Evolutionary conservation across 2,888 invertebrate genomes (phyloP).

Genomic region (Lottia scabra): DNA sequence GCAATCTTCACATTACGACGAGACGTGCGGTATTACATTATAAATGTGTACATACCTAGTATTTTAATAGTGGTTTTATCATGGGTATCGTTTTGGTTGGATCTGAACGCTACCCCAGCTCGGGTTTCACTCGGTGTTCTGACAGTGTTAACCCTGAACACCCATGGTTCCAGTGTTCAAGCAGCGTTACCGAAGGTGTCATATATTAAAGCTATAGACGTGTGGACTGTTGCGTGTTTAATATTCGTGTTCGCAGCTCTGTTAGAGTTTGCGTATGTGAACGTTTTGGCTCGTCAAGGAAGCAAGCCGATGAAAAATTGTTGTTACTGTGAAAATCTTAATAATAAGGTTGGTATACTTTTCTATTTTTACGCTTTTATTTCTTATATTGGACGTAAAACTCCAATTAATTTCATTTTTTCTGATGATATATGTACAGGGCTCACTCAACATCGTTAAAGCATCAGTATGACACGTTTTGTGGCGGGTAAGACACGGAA

Average conservation of each 20-base stretch:
- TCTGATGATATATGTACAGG: no score
- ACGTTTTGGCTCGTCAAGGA: slow-evolving; percentile 34
- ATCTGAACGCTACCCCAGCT: slow-evolving; percentile 85
- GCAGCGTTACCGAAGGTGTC: slow-evolving; percentile 90
- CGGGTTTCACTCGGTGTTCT: slow-evolving; percentile 88
- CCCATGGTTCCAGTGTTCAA: slow-evolving; percentile 92
- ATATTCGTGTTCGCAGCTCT: slow-evolving; percentile 37
- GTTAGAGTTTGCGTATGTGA: slow-evolving; percentile 40
- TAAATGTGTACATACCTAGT: slow-evolving; percentile 92
- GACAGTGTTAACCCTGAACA: slow-evolving; percentile 80
- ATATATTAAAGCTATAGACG: slow-evolving; percentile 90
- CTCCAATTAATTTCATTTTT: no score
- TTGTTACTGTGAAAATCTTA: no score
- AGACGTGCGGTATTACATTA: slow-evolving; percentile 88
- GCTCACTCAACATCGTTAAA: no score
- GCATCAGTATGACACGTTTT: no score
- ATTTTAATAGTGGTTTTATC: slow-evolving; percentile 94
- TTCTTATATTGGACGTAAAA: no score
- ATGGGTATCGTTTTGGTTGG: slow-evolving; percentile 97
- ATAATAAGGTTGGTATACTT: no score
- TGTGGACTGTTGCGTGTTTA: slow-evolving; percentile 36
- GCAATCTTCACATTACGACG: slow-evolving; percentile 87
- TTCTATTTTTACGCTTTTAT: no score
- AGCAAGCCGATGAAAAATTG: slow-evolving; percentile 18
- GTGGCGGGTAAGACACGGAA: no score